Evolutionary conservation across 23 tunicate genomes (phyloP).

Genomic region (Trididemnum miniatum): DNA sequence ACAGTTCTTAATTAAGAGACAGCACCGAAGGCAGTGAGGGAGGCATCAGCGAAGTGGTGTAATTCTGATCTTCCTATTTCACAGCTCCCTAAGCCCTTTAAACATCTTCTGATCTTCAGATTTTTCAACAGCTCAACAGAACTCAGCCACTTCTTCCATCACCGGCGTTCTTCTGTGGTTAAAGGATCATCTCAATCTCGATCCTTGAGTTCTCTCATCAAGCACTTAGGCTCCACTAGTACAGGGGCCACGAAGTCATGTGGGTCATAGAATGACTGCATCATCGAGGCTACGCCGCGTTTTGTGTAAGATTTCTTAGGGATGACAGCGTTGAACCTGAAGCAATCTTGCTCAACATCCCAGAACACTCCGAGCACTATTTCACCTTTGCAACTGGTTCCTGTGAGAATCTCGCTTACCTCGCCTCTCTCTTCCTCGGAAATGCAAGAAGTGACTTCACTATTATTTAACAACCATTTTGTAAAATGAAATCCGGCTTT

Average conservation of each 20-base stretch:
- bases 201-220: neutral
- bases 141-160: neutral
- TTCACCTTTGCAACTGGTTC: neutral
- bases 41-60: conserved; percentile 18
- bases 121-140: neutral
- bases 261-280: neutral
- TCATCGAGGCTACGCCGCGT: neutral
- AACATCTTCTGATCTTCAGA: neutral
- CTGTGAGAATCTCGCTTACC: neutral
- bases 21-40: neutral
- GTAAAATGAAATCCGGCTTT: neutral
- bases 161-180: neutral
- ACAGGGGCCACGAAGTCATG: neutral
- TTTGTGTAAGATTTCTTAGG: neutral
- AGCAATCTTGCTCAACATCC: neutral
- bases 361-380: neutral
- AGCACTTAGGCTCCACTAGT: neutral
- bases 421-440: neutral
- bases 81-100: neutral
- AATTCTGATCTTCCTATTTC: neutral
- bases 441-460: neutral
- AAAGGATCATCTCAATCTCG: neutral
- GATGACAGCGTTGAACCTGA: neutral
- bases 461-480: neutral
- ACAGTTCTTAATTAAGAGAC: neutral